Base-by-base conservation (phyloP, 1,140 invertebrate genomes). In the Penaeus chinensis region DNA sequence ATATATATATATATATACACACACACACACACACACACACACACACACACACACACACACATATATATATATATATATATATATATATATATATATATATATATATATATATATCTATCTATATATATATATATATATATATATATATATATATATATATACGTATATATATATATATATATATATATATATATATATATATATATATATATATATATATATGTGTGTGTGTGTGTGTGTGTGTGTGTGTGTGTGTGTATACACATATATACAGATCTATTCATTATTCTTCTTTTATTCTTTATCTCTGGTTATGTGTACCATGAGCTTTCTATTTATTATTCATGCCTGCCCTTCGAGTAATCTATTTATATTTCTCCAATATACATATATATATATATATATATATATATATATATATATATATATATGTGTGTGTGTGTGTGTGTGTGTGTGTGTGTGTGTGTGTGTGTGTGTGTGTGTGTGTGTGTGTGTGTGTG, bases 391-490 rank as follows among this genome's bases (percentile, higher is more conserved):
- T 42, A 1, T 42, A 42, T 42, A 1, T 42, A 42, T 42, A 2
- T 22, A 66, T 22, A 7, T 66, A 7, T 66, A 24, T 66, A 7
- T 66, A 7, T 66, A 7, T 66, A 7, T 66, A 7, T 66, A 7
- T 66, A 7, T 66, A 7, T 66, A 7, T 66, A 7, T 66, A 7
- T 66, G 65, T 66, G 65, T 66, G 65, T 66, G 65, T 66, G 65
- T 66, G 65, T 66, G 65, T 66, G 65, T 66, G 65, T 66, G 65
- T 66, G 65, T 66, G 65, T 66, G 65, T 66, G 65, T 66, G 65
- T 66, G 65, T 66, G 65, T 66, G 65, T 66, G 65, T 66, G 65
- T 66, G 65, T 66, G 65, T 66, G 65, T 66, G 65, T 66, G 65
- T 66, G 65, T 66, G 65, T 66, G 65, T 66, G 65, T 66, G 65